A percentile compares a stretch with the other conserved stretches of the same genome.
phyloP scores from a whole-genome alignment of 2,113 vertebrate species.

The Eubucco bourcierii region DNA sequence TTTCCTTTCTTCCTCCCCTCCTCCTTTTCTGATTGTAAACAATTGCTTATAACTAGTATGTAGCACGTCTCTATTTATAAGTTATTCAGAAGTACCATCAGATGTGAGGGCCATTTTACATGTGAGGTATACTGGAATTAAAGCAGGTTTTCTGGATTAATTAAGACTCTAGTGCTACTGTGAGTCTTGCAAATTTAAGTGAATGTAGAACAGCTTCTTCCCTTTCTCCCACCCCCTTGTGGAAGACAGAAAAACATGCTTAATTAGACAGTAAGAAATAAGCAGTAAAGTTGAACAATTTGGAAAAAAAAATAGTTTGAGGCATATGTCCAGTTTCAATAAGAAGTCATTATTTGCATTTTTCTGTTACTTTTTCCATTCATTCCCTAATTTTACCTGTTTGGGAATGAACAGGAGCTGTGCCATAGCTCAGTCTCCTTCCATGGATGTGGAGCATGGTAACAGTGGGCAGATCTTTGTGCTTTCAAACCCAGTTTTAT shows the following conservation, averaged over 20 bases:
- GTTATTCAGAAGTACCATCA: not conserved
- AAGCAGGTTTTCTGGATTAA: not conserved
- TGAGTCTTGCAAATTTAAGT: not conserved
- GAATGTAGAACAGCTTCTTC: not conserved
- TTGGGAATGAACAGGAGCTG: not conserved
- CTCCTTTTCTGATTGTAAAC: too few relatives aligned
- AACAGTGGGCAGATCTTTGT: not conserved
- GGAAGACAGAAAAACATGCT: not conserved
- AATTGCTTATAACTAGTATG: not conserved
- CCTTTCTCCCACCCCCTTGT: not conserved
- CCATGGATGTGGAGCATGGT: not conserved
- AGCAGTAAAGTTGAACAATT: not conserved
- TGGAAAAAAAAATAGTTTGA: not conserved
- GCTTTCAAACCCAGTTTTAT: not conserved
- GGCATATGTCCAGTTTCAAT: not conserved
- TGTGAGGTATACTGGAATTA: not conserved
- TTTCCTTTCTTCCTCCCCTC: not conserved
- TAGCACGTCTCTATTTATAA: not conserved
- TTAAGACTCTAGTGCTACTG: not conserved
- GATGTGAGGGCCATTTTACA: not conserved
- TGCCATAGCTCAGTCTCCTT: not conserved
- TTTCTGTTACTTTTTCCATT: not conserved
- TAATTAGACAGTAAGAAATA: not conserved
- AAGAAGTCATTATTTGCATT: not conserved
- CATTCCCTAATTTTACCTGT: not conserved